Evolutionary conservation across 2,113 vertebrate genomes (phyloP).

Genomic region (Conger conger): DNA sequence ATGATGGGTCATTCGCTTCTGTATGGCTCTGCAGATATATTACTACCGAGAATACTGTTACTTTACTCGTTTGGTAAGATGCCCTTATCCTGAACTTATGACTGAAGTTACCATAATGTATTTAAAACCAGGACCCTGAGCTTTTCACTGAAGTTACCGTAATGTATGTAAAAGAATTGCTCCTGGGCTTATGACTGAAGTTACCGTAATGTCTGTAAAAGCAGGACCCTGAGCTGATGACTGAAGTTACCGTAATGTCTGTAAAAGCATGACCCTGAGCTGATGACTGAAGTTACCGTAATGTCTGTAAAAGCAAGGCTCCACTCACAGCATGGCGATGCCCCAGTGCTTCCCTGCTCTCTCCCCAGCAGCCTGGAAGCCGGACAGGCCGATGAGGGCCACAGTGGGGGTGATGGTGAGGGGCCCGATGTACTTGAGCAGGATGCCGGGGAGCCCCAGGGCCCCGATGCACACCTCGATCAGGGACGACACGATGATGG

Average conservation of each 20-base stretch:
- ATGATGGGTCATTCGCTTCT: too few species aligned
- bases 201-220: background rate
- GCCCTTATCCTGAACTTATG: background rate
- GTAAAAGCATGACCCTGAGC: background rate
- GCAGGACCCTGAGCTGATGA: background rate
- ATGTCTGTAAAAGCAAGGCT: background rate
- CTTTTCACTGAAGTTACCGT: background rate
- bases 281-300: background rate
- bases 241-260: background rate
- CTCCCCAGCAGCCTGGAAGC: conserved; percentile 95
- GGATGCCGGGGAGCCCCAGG: conserved; percentile 86
- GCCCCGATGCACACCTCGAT: conserved; percentile 92
- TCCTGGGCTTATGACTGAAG: background rate
- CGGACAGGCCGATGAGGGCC: conserved; percentile 91
- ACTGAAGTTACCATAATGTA: background rate
- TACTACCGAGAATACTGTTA: too few species aligned
- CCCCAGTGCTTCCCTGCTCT: conserved; percentile 98
- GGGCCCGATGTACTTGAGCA: conserved; percentile 91
- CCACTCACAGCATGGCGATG: conserved; percentile 94
- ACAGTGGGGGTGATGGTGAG: conserved; percentile 96
- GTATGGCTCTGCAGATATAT: conserved; percentile 80
- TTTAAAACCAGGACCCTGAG: background rate
- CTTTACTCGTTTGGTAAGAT: too few species aligned
- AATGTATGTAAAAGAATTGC: background rate
- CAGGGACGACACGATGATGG: conserved; percentile 94